These are phyloP conservation scores for Calonectris borealis DNA, from an alignment of 2,113 vertebrate species.

Conservation along the genomic window DNA sequence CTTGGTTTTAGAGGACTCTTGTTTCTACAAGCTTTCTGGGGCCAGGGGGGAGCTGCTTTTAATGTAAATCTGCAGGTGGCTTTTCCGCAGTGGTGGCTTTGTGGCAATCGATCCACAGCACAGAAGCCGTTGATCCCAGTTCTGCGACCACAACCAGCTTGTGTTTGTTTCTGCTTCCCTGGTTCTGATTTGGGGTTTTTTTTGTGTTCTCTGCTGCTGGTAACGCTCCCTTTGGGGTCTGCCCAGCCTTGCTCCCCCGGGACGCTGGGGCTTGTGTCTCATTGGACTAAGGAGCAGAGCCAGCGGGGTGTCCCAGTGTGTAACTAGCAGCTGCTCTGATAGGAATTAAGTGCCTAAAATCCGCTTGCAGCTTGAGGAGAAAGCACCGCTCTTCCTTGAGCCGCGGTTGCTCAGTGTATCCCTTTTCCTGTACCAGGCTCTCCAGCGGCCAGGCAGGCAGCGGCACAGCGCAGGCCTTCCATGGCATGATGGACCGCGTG, in stretches of 20 bases:
- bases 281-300: neutral
- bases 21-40: neutral
- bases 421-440: neutral
- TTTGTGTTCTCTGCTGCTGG: neutral
- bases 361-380: neutral
- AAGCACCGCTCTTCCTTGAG: neutral
- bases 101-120: neutral
- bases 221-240: neutral
- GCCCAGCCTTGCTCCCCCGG: too few species aligned
- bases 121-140: neutral
- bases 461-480: neutral
- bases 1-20: neutral
- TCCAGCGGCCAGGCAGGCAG: neutral
- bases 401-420: accelerated
- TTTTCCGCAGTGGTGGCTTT: neutral
- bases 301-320: neutral
- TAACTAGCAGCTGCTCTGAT: neutral
- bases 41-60: neutral
- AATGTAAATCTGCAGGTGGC: neutral
- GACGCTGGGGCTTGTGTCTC: neutral
- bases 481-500: conserved; percentile 75
- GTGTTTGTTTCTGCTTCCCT: neutral
- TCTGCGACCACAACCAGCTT: neutral
- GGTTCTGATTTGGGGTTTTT: neutral
- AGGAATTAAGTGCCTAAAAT: neutral